Base-by-base conservation (phyloP, 2,113 vertebrate genomes). In the Phalacrocorax brasilianus region DNA sequence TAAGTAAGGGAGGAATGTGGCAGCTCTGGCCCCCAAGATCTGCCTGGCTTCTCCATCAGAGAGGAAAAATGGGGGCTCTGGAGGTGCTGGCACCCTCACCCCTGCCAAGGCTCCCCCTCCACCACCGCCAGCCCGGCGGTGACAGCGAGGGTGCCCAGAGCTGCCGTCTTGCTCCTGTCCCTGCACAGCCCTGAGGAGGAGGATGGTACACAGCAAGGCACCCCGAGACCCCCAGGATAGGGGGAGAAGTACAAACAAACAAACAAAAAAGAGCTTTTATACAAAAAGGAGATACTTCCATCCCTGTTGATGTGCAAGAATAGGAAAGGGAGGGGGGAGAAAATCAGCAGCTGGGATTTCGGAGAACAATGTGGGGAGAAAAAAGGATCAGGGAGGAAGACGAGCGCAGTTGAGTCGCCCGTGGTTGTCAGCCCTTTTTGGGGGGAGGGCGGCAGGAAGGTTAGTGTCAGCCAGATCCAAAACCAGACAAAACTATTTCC, bases 401-500 rank as follows among this genome's bases (percentile, higher is more conserved):
- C 2, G n/a, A 91, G 85, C 3, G 18, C 0, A 27, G 93, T 44
- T 14, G 88, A 76, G 65, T 52, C 1, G 5, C 68, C 42, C 4
- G 19, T 28, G 58, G 82, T 63, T 89, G 88, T 80, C 88, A 89
- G 87, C 85, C 82, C 72, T 18, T 56, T 50, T 61, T 0, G 8
- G 82, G 58, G 68, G 66, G 53, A 74, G 72, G 73, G 49, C 21
- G 16, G 71, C 3, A 4, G 79, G 47, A 55, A 52, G 40, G 42
- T 8, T 73, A 92, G 50, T 52, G 80, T 19, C 81, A 91, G 94
- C 89, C 86, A 91, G 92, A 89, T 83, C 91, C 77, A 50, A 94
- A 93, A 95, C 59, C 95, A 96, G 83, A 84, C 93, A 70, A 62
- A 94, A 88, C 86, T 19, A 47, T 67, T 96, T 97, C 95, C 93